Conservation (phyloP, 1,140 invertebrate genomes). For the Aphelenchoides fujianensis region DNA sequence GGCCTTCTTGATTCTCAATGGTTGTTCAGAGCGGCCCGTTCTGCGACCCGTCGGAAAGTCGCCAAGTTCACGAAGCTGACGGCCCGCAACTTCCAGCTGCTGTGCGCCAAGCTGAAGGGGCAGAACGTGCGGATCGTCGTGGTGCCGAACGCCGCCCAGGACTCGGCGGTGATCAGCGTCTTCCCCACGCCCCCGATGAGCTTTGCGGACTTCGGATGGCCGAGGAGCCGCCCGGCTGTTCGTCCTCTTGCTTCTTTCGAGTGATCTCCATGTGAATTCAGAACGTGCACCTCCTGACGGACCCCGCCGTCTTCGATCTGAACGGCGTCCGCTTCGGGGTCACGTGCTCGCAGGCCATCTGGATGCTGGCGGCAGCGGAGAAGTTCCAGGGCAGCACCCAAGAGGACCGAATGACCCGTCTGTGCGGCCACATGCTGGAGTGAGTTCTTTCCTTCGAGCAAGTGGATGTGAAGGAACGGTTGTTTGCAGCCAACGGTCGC, state of each 20-base stretch:
- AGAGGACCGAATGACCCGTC: background rate
- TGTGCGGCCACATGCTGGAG: conserved; percentile 8
- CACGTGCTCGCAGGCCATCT: background rate
- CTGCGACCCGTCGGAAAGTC: background rate
- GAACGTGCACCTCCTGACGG: background rate
- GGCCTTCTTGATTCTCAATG: no score
- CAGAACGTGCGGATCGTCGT: background rate
- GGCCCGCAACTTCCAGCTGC: background rate
- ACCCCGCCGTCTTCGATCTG: background rate
- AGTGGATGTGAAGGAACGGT: background rate
- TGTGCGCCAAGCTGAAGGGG: background rate
- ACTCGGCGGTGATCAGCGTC: background rate
- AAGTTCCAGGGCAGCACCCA: background rate
- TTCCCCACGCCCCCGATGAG: background rate
- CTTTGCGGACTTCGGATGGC: background rate
- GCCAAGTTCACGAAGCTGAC: background rate
- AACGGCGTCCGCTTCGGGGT: conserved; percentile 7
- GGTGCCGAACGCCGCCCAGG: background rate
- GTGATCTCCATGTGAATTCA: background rate
- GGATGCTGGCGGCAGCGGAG: background rate
- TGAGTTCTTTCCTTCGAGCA: background rate
- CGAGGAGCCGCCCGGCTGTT: background rate
- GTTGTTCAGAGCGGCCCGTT: conserved; percentile 4
- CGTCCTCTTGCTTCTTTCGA: background rate
- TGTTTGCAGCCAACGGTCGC: conserved; percentile 2